Percentiles rank a stretch among this genome's conserved stretches.
Conservation (phyloP, 2,113 vertebrate species). For the Mandrillus leucophaeus region DNA sequence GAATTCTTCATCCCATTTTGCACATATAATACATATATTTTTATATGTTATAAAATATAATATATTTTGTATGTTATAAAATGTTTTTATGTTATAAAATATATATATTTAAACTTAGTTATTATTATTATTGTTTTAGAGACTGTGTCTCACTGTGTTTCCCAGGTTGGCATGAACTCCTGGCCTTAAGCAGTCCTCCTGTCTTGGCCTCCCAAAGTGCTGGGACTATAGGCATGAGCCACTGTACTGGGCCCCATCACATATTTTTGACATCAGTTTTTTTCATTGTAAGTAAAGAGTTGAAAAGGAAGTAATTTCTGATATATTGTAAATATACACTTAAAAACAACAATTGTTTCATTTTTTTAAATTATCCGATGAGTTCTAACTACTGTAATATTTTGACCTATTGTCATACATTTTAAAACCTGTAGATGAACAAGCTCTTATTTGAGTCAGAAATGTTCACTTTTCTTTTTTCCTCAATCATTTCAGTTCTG, state of each 20-base stretch:
- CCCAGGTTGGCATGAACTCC: not conserved
- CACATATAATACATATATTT: too few species aligned
- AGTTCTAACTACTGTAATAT: not conserved
- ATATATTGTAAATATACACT: not conserved
- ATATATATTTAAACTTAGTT: too few species aligned
- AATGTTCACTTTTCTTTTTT: not conserved
- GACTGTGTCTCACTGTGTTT: not conserved
- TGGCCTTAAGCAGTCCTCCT: not conserved
- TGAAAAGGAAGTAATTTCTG: not conserved
- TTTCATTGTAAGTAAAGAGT: not conserved
- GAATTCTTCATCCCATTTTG: not conserved
- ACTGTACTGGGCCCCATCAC: not conserved
- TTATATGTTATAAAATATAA: too few species aligned
- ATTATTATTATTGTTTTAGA: not conserved
- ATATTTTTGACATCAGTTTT: not conserved
- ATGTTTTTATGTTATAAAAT: too few species aligned
- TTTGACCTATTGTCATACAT: not conserved
- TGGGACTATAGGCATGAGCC: not conserved
- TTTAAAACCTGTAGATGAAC: not conserved
- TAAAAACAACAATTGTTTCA: not conserved
- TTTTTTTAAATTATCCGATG: not conserved
- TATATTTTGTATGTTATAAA: too few species aligned
- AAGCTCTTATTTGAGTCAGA: not conserved
- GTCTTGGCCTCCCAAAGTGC: not conserved
- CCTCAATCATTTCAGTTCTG: not conserved